Conservation (phyloP, 2,888 invertebrate genomes). For the Druceiella hillmani region DNA sequence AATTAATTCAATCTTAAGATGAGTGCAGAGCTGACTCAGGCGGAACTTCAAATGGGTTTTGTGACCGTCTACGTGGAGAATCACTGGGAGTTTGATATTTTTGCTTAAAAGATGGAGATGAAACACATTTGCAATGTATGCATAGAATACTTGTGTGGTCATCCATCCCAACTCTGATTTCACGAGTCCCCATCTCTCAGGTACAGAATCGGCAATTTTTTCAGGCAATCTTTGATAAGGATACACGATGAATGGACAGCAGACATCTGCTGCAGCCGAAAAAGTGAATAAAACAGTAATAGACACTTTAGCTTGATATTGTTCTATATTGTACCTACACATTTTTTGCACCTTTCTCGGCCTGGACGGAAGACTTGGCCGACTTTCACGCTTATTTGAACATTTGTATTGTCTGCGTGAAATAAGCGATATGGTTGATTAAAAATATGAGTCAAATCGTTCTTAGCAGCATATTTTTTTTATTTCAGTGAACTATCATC, state of each 20-base stretch:
- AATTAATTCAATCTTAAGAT: too few relatives aligned
- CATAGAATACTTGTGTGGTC: conserved; percentile 10
- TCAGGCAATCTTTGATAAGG: neutral
- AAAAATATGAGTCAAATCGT: conserved; percentile 17
- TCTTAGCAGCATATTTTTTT: too few relatives aligned
- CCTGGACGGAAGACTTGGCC: conserved; percentile 23
- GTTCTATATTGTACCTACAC: conserved; percentile 11
- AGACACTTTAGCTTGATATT: conserved; percentile 11
- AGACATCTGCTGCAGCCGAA: conserved; percentile 14
- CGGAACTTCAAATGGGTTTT: too few relatives aligned
- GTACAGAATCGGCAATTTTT: too few relatives aligned
- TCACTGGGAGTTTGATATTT: conserved; percentile 8
- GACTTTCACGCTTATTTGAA: conserved; percentile 24
- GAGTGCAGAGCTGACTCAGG: too few relatives aligned
- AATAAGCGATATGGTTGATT: conserved; percentile 24
- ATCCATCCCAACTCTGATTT: conserved; percentile 12
- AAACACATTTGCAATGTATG: conserved; percentile 10
- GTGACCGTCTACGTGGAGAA: too few relatives aligned
- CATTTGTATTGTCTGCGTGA: conserved; percentile 27
- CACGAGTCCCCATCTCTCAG: neutral
- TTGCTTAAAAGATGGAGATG: conserved; percentile 8
- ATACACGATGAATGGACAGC: neutral
- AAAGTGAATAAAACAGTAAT: conserved; percentile 15
- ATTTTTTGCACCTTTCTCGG: conserved; percentile 18
- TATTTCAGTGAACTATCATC: conserved; percentile 27